These are phyloP conservation scores for Condylura cristata DNA, from an alignment of 2,113 vertebrate species.

Conservation along the genomic window DNA sequence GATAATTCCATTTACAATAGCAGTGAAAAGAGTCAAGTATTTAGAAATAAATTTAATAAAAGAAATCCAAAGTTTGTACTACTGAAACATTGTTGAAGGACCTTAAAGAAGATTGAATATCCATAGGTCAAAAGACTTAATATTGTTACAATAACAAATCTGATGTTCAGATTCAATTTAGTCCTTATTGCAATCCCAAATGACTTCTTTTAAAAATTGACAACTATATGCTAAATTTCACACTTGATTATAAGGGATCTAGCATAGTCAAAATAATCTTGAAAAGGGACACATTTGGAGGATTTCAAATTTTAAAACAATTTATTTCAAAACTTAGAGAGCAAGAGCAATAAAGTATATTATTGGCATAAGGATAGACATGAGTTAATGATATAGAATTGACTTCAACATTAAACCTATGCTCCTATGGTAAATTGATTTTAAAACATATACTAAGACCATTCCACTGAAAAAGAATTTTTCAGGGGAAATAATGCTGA, in stretches of 20 bases:
- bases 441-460: background rate
- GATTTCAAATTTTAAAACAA: background rate
- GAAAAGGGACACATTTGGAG: background rate
- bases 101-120: background rate
- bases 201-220: background rate
- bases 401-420: background rate
- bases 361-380: background rate
- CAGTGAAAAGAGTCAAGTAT: background rate
- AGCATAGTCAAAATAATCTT: background rate
- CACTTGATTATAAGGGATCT: background rate
- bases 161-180: background rate
- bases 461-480: background rate
- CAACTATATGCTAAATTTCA: background rate
- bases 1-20: background rate
- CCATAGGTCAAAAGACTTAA: background rate
- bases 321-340: constrained; percentile 8
- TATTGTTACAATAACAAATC: background rate
- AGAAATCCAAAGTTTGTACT: background rate
- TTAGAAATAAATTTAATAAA: constrained; percentile 11
- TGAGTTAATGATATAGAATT: background rate
- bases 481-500: background rate
- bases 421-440: background rate
- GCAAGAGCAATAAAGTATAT: background rate
- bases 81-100: background rate
- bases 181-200: background rate